A percentile compares a stretch with the other conserved stretches of the same genome.
phyloP scores from a whole-genome alignment of 2,888 invertebrate species.

The Acleris laterana region DNA sequence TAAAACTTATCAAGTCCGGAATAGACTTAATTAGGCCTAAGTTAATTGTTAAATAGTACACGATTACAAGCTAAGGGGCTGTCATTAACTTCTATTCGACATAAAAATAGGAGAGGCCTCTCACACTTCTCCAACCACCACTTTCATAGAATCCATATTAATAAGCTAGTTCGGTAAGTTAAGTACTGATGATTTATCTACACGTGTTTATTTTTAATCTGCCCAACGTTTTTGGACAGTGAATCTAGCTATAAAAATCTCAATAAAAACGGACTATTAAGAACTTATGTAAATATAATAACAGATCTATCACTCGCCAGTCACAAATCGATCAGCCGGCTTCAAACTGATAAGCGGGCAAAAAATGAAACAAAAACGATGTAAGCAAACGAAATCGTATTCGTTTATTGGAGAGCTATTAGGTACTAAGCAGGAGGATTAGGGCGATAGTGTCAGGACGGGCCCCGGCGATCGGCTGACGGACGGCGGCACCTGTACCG shows the following conservation, averaged over 20 bases:
- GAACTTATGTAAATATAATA: slow-evolving; percentile 27
- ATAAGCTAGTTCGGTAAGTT: too few relatives aligned
- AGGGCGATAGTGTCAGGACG: slow-evolving; percentile 69
- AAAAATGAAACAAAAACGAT: slow-evolving; percentile 35
- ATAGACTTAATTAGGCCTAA: slow-evolving; percentile 68
- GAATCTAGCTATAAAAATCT: not conserved
- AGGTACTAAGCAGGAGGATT: slow-evolving; percentile 66
- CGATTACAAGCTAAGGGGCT: slow-evolving; percentile 51
- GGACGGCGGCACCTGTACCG: slow-evolving; percentile 72
- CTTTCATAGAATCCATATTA: not conserved
- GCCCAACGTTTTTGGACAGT: not conserved
- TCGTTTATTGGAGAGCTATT: slow-evolving; percentile 53
- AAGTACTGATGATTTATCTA: too few relatives aligned
- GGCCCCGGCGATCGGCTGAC: slow-evolving; percentile 57
- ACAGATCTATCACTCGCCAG: slow-evolving; percentile 29
- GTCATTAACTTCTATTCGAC: slow-evolving; percentile 53
- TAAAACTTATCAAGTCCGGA: slow-evolving; percentile 73
- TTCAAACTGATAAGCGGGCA: slow-evolving; percentile 31
- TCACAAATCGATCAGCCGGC: slow-evolving; percentile 28
- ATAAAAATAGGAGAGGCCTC: slow-evolving; percentile 44
- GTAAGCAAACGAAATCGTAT: slow-evolving; percentile 43
- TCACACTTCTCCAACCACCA: slow-evolving; percentile 1
- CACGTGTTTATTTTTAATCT: too few relatives aligned
- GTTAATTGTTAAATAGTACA: slow-evolving; percentile 63
- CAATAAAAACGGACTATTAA: not conserved